A percentile compares a stretch with the other conserved stretches of the same genome.
These are phyloP conservation scores for Athrips mouffetella DNA, from an alignment of 2,888 invertebrate genomes.

Conservation along the genomic window DNA sequence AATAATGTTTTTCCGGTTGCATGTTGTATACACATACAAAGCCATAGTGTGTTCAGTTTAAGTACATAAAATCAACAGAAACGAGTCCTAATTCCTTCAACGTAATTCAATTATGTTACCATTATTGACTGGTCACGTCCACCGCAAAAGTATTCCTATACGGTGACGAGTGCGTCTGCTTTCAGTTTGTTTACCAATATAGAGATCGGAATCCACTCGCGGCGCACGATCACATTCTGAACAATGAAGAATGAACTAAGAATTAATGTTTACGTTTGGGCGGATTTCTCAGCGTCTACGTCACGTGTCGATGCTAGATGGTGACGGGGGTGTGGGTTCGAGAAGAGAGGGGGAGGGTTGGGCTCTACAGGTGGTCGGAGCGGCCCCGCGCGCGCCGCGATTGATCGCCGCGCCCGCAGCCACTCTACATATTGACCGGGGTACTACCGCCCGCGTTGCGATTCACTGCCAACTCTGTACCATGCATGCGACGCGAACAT, in stretches of 20 bases:
- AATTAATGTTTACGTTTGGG: slow-evolving; percentile 78
- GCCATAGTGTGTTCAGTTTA: too few species aligned
- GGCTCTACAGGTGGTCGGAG: slow-evolving; percentile 66
- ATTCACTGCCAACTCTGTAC: slow-evolving; percentile 58
- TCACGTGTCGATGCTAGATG: slow-evolving; percentile 69
- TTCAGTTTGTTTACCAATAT: slow-evolving; percentile 72
- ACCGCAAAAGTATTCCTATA: slow-evolving; percentile 13
- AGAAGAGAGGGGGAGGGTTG: slow-evolving; percentile 35
- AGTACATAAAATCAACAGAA: slow-evolving; percentile 27
- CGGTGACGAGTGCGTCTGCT: slow-evolving; percentile 6
- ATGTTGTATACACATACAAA: too few species aligned
- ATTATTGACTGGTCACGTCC: slow-evolving; percentile 38
- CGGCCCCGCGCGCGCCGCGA: slow-evolving; percentile 54
- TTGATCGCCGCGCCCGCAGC: slow-evolving; percentile 73
- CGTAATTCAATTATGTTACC: slow-evolving; percentile 66
- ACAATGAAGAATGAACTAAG: slow-evolving; percentile 76
- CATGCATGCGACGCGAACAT: slow-evolving; percentile 53
- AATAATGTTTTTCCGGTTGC: too few species aligned
- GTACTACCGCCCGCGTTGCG: slow-evolving; percentile 67
- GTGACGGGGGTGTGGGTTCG: slow-evolving; percentile 41
- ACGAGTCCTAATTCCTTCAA: slow-evolving; percentile 48
- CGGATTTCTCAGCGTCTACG: slow-evolving; percentile 74
- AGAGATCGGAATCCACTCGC: slow-evolving; percentile 66
- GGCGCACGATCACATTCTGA: slow-evolving; percentile 67
- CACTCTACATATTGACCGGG: slow-evolving; percentile 78